These are phyloP conservation scores for Sinotaia quadrata DNA, from an alignment of 2,888 invertebrate species.

Conservation along the genomic window DNA sequence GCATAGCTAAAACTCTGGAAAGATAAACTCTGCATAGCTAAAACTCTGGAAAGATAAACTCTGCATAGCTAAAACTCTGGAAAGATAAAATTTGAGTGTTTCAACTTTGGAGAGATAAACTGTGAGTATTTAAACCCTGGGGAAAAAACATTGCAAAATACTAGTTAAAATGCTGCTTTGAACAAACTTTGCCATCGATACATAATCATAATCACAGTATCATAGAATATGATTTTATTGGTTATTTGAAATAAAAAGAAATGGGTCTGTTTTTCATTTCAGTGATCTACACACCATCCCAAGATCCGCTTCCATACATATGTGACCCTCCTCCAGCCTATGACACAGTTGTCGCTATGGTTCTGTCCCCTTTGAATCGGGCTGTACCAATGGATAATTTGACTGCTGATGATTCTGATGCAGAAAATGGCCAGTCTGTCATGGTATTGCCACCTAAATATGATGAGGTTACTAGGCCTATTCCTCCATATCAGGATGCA, in stretches of 20 bases:
- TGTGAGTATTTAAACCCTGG: too few relatives aligned
- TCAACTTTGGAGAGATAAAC: too few relatives aligned
- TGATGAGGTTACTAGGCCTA: constrained; percentile 55
- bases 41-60: too few relatives aligned
- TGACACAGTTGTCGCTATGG: constrained; percentile 48
- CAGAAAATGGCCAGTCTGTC: constrained; percentile 39
- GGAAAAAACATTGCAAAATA: too few relatives aligned
- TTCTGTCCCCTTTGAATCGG: constrained; percentile 12
- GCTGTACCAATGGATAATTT: constrained; percentile 19
- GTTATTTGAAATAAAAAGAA: background rate
- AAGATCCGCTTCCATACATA: constrained; percentile 58
- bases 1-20: too few relatives aligned
- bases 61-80: too few relatives aligned
- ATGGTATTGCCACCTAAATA: constrained; percentile 63
- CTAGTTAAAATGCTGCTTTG: too few relatives aligned
- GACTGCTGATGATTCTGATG: constrained; percentile 27
- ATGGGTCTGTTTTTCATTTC: constrained; percentile 30
- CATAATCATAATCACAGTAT: too few relatives aligned
- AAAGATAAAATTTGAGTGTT: too few relatives aligned
- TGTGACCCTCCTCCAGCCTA: constrained; percentile 62
- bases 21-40: too few relatives aligned
- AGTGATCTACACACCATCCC: constrained; percentile 65
- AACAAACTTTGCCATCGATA: too few relatives aligned
- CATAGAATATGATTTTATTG: too few relatives aligned
- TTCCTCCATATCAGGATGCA: constrained; percentile 50